Evolutionary conservation across 2,797 vertebrate species (phyloP).

Genomic region (Buphagus erythrorhynchus): DNA sequence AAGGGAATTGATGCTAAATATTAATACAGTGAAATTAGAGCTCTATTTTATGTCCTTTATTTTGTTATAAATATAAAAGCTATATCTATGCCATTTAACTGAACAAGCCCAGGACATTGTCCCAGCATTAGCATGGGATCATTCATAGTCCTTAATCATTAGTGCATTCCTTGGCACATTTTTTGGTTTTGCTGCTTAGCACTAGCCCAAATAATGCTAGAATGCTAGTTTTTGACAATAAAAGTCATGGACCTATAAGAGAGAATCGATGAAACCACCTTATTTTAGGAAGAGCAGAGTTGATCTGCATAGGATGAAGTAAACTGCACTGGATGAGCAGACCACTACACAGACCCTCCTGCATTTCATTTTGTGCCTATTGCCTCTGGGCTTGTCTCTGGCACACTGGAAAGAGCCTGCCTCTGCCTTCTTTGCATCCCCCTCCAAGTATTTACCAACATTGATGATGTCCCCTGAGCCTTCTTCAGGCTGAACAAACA

Average conservation of each 20-base stretch:
- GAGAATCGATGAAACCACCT: neutral
- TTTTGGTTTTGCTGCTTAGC: neutral
- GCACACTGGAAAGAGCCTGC: neutral
- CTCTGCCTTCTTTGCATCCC: neutral
- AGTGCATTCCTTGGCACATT: neutral
- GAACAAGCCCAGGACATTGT: neutral
- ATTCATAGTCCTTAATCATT: neutral
- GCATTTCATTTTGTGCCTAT: neutral
- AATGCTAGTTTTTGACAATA: neutral
- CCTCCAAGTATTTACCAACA: neutral
- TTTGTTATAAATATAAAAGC: neutral
- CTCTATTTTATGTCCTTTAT: neutral
- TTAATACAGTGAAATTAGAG: neutral
- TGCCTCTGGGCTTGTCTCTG: neutral
- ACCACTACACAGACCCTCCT: neutral
- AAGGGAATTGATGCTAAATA: neutral
- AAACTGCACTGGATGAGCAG: neutral
- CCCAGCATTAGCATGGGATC: neutral
- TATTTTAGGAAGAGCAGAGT: neutral
- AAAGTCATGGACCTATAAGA: neutral
- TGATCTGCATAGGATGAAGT: neutral
- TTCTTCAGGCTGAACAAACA: neutral
- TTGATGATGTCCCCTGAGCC: neutral
- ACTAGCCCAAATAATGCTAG: neutral
- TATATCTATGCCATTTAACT: neutral